A percentile compares a stretch with the other conserved stretches of the same genome.
phyloP scores from a whole-genome alignment of 1,140 invertebrate species.

The Zaprionus vittiger region DNA sequence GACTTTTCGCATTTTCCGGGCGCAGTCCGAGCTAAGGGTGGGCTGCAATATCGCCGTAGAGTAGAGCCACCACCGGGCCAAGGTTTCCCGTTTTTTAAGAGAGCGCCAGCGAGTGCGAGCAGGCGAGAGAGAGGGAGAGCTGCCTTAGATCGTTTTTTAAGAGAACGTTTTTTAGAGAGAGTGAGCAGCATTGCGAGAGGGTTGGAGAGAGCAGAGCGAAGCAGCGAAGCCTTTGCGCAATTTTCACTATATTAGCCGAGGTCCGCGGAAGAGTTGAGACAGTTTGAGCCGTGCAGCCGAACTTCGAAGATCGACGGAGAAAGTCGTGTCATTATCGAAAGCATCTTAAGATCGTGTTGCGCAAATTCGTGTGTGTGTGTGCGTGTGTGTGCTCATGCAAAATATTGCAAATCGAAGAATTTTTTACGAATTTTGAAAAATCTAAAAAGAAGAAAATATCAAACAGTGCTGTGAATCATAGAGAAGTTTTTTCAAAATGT shows the following conservation, averaged over 20 bases:
- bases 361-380: slow-evolving; percentile 21
- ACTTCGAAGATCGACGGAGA: slow-evolving; percentile 69
- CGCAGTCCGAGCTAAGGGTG: slow-evolving; percentile 57
- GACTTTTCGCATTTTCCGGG: slow-evolving; percentile 59
- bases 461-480: slow-evolving; percentile 48
- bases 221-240: slow-evolving; percentile 48
- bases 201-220: slow-evolving; percentile 43
- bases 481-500: slow-evolving; percentile 66
- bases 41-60: slow-evolving; percentile 6
- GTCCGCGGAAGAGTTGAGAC: slow-evolving; percentile 79
- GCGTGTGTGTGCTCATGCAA: slow-evolving; percentile 40
- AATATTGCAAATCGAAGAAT: slow-evolving; percentile 43
- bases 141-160: slow-evolving; percentile 47
- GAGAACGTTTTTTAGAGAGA: slow-evolving; percentile 17
- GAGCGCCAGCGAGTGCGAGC: slow-evolving; percentile 5
- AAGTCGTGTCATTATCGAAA: slow-evolving; percentile 29
- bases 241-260: slow-evolving; percentile 80
- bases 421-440: slow-evolving; percentile 34
- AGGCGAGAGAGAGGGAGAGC: slow-evolving; percentile 9
- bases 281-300: slow-evolving; percentile 81
- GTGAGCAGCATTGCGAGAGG: slow-evolving; percentile 46
- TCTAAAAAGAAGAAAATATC: slow-evolving; percentile 32
- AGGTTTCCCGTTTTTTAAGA: slow-evolving; percentile 74
- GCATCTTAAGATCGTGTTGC: slow-evolving; percentile 47
- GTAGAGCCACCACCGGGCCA: slow-evolving; percentile 45